Percentiles rank a stretch among this genome's conserved stretches.
phyloP scores from a whole-genome alignment of 2,797 vertebrate species.

The Rhinatrema bivittatum region DNA sequence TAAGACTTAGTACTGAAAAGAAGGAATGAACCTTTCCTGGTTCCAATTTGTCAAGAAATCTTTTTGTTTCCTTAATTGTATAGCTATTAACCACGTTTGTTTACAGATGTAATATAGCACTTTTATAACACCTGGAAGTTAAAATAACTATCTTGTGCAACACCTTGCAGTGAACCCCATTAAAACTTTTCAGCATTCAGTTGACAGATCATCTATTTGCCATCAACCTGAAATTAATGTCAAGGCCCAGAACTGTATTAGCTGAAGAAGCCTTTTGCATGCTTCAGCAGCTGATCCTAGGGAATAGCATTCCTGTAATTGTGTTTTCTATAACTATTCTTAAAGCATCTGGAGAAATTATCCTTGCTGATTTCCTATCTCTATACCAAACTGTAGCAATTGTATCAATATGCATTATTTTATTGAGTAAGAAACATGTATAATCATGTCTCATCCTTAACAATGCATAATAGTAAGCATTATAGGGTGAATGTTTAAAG shows the following conservation, averaged over 20 bases:
- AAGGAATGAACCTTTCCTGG: constrained; percentile 6
- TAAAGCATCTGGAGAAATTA: too few relatives aligned
- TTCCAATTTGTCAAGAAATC: constrained; percentile 9
- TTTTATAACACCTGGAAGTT: constrained; percentile 20
- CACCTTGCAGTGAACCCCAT: constrained; percentile 27
- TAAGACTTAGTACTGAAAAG: not conserved
- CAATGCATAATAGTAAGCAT: too few relatives aligned
- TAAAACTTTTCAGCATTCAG: constrained; percentile 21
- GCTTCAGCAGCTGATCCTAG: constrained; percentile 22
- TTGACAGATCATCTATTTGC: constrained; percentile 45
- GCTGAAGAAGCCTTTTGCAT: constrained; percentile 16
- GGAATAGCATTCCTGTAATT: constrained; percentile 26
- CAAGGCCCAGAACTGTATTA: constrained; percentile 7
- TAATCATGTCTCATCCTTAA: too few relatives aligned
- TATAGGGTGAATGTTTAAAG: too few relatives aligned
- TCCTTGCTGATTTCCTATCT: too few relatives aligned
- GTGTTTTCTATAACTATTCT: constrained; percentile 17
- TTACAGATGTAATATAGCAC: constrained; percentile 9
- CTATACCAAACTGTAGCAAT: too few relatives aligned
- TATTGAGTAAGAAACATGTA: too few relatives aligned
- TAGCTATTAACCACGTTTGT: constrained; percentile 13
- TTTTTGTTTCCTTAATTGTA: constrained; percentile 19
- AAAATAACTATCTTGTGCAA: not conserved
- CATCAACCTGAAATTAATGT: constrained; percentile 27
- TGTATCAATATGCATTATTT: too few relatives aligned